Conservation (phyloP, 2,797 vertebrate species). For the Gymnothorax javanicus region DNA sequence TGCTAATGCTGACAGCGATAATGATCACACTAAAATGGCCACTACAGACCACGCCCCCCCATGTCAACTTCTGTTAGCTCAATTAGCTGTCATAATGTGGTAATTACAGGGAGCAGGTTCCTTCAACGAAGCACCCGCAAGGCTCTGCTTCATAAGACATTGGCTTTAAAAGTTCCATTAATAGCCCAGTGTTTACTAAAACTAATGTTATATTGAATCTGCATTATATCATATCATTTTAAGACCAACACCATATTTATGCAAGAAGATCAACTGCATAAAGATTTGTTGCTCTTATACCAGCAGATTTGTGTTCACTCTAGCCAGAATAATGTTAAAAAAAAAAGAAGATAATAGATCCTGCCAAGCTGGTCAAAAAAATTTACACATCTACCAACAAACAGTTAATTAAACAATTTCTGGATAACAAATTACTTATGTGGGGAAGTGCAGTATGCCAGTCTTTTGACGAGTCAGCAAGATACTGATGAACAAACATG, state of each 20-base stretch:
- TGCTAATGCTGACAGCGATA: constrained; percentile 5
- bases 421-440: neutral
- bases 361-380: constrained; percentile 17
- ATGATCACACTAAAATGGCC: constrained; percentile 4
- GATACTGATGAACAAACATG: neutral
- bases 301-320: neutral
- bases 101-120: constrained; percentile 17
- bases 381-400: constrained; percentile 26
- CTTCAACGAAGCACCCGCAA: constrained; percentile 10
- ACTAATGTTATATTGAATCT: neutral
- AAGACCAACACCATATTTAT: neutral
- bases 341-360: constrained; percentile 27
- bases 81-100: constrained; percentile 26
- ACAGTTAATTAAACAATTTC: constrained; percentile 20
- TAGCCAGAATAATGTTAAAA: neutral
- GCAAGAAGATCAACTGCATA: neutral
- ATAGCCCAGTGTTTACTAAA: neutral
- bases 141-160: neutral
- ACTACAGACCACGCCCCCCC: neutral
- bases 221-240: neutral
- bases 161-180: neutral
- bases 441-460: constrained; percentile 17
- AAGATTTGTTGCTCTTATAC: neutral
- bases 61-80: neutral
- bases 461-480: neutral